Percentiles rank a stretch among this genome's conserved stretches.
phyloP scores from a whole-genome alignment of 2,888 invertebrate genomes.

The Lasioglossum figueresi region DNA sequence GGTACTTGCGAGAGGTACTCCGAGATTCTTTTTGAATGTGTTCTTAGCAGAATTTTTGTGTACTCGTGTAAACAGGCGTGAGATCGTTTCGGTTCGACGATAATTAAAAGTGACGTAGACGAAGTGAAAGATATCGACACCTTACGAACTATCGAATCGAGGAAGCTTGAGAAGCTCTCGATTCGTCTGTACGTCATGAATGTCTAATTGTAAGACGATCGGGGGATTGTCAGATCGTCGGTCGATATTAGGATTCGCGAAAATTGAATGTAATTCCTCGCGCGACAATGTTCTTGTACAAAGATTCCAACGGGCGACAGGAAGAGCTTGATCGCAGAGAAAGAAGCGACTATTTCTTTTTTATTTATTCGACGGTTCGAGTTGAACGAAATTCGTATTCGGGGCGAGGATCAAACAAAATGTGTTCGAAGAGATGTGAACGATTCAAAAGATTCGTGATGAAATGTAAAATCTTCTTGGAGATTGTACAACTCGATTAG shows the following conservation, averaged over 20 bases:
- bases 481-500: conserved; percentile 54
- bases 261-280: conserved; percentile 4
- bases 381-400: conserved; percentile 41
- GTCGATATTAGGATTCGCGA: neutral
- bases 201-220: conserved; percentile 8
- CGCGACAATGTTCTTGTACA: conserved; percentile 15
- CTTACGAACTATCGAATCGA: conserved; percentile 11
- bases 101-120: conserved; percentile 37
- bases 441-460: neutral
- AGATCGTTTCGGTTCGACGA: conserved; percentile 31
- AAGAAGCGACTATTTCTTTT: conserved; percentile 16
- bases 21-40: conserved; percentile 17
- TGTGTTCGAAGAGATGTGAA: conserved; percentile 29
- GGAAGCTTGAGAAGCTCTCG: neutral
- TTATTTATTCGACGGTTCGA: conserved; percentile 15
- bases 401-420: conserved; percentile 5
- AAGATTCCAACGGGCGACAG: conserved; percentile 9
- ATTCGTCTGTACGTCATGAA: neutral
- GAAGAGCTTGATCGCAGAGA: neutral
- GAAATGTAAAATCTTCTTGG: neutral
- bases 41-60: conserved; percentile 43
- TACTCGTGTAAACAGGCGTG: conserved; percentile 16
- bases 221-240: neutral
- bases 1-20: conserved; percentile 9
- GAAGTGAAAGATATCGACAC: conserved; percentile 21